Evolutionary conservation across 64 coral and sea anemone species (phyloP).

Genomic region (Anthopleura sola): DNA sequence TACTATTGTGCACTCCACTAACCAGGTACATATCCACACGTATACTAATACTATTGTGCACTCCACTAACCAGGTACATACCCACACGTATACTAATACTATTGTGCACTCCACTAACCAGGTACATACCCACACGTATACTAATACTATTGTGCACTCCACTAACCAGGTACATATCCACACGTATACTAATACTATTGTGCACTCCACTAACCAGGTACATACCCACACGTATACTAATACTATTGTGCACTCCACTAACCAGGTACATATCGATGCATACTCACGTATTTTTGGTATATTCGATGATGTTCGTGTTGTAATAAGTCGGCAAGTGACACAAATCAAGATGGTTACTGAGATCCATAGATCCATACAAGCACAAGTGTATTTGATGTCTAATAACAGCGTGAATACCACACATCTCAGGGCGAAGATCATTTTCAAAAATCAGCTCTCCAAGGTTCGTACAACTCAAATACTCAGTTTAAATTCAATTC

Average conservation of each 20-base stretch:
- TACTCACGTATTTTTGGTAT: conserved; percentile 82
- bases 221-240: too few relatives aligned
- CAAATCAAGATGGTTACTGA: conserved; percentile 64
- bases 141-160: too few relatives aligned
- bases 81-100: too few relatives aligned
- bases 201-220: background rate
- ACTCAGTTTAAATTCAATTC: background rate
- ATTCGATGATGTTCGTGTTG: conserved; percentile 82
- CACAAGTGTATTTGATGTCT: conserved; percentile 63
- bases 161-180: too few relatives aligned
- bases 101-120: too few relatives aligned
- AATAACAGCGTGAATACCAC: conserved; percentile 90
- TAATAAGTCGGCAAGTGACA: conserved; percentile 54
- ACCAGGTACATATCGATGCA: conserved; percentile 68
- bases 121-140: too few relatives aligned
- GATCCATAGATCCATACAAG: conserved; percentile 65
- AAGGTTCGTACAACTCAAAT: conserved; percentile 47
- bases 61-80: too few relatives aligned
- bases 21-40: too few relatives aligned
- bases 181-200: too few relatives aligned
- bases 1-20: too few relatives aligned
- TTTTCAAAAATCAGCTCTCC: conserved; percentile 74
- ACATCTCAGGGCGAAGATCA: conserved; percentile 75
- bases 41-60: too few relatives aligned
- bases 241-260: background rate